phyloP scores from a whole-genome alignment of 2,888 invertebrate species.

The Cepaea hortensis region DNA sequence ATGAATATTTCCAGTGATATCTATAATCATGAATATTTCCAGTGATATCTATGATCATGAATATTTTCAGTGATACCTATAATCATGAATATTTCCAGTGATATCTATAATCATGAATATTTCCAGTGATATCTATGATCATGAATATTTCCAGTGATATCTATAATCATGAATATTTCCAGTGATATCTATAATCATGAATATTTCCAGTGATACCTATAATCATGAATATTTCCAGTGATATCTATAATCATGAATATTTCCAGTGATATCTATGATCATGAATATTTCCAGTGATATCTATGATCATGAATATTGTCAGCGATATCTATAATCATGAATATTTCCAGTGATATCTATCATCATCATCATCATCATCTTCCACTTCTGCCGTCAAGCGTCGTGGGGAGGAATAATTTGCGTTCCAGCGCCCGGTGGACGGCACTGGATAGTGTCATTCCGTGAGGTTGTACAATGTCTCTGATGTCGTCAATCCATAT shows the following conservation, averaged over 20 bases:
- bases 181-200: constrained; percentile 6
- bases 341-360: constrained; percentile 31
- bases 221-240: constrained; percentile 6
- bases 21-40: not conserved
- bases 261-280: constrained; percentile 8
- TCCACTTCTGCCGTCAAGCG: too few relatives aligned
- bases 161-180: not conserved
- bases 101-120: not conserved
- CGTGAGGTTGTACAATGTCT: too few relatives aligned
- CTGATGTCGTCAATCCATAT: too few relatives aligned
- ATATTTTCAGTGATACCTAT: constrained; percentile 9
- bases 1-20: constrained; percentile 21
- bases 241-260: not conserved
- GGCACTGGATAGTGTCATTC: too few relatives aligned
- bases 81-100: constrained; percentile 18
- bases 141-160: not conserved
- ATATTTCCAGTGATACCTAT: constrained; percentile 5
- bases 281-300: constrained; percentile 21
- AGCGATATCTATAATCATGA: constrained; percentile 5
- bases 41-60: constrained; percentile 10
- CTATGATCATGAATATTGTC: not conserved
- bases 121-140: not conserved
- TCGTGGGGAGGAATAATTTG: too few relatives aligned
- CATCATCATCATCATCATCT: too few relatives aligned
- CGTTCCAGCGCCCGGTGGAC: too few relatives aligned